Evolutionary conservation across 2,888 invertebrate species (phyloP).

Genomic region (Nematopogon swammerdamellus): DNA sequence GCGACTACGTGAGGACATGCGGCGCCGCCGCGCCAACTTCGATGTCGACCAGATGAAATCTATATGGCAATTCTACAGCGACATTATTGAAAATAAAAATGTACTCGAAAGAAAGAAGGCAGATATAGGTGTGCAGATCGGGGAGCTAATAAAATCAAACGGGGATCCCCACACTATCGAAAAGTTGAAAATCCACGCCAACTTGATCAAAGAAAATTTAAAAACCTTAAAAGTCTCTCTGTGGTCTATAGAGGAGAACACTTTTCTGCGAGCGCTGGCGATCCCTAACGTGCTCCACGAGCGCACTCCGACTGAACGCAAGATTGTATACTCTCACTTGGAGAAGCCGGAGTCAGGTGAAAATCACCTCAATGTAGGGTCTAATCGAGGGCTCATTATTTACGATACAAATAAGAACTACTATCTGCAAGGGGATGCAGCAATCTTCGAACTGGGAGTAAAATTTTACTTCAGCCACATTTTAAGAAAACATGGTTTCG

Average conservation of each 20-base stretch:
- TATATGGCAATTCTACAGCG: constrained; percentile 61
- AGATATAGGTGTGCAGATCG: constrained; percentile 46
- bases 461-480: constrained; percentile 48
- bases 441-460: constrained; percentile 65
- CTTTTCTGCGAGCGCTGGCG: constrained; percentile 60
- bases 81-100: constrained; percentile 45
- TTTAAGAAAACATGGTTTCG: constrained; percentile 46
- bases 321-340: constrained; percentile 24
- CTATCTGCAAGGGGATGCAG: constrained; percentile 65
- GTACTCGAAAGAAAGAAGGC: constrained; percentile 50
- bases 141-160: constrained; percentile 30
- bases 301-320: constrained; percentile 53
- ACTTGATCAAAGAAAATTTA: constrained; percentile 59
- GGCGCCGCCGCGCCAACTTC: constrained; percentile 48
- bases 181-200: constrained; percentile 54
- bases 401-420: constrained; percentile 58
- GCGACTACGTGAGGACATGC: constrained; percentile 51
- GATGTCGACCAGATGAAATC: constrained; percentile 54
- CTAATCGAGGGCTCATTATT: constrained; percentile 47
- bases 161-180: constrained; percentile 36
- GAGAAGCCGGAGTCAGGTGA: constrained; percentile 26
- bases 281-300: constrained; percentile 69
- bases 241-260: constrained; percentile 72
- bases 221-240: constrained; percentile 58
- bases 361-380: constrained; percentile 57